Evolutionary conservation across 2,888 invertebrate genomes (phyloP), one percentile per base, ranked within the genome.

Genomic region (Campoletis raptor): DNA sequence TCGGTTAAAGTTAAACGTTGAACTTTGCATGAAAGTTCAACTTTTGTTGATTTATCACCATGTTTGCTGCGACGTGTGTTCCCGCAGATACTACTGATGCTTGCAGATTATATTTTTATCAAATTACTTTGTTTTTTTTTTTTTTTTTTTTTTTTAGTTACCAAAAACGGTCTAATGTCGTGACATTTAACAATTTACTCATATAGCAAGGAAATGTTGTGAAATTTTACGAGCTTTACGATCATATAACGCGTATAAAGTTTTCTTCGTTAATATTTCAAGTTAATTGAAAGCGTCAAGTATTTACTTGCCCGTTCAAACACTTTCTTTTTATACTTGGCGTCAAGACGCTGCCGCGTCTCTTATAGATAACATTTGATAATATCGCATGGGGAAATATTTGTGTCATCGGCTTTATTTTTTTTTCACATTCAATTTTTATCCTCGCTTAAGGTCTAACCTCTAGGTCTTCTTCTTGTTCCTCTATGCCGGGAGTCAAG

Each of bases 1-100:
- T 69, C 78, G 52, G 15, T 40, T 0, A 54, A 78, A 78, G 24
- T 78, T 76, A 48, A 52, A 40, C 40, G 52, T 40, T 45, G 9
- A 67, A 18, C 61, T 30, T 18, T 15, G 6, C 52, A 36, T 52
- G 30, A 18, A 61, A 61, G 8, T 57, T 42, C 15, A 40, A 48
- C 40, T 67, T 78, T 67, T 24, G 12, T 36, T 36, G 40, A 67
- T 67, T 67, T 54, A 67, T 66, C 40, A 12, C 24, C 7, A 61
- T 61, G 57, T 54, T 37, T 72, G 10, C 30, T 8, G 66, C 66
- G 21, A 40, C 48, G 48, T 45, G 45, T 45, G n/a, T 52, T 72
- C n/a, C 30, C 30, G 4, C 52, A 9, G 9, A 70, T 2, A 30
- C 18, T 18, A 48, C 30, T 18, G 48, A 48, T 48, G 1, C 6